phyloP scores from a whole-genome alignment of 2,797 vertebrate species.

The Cossypha polioptera region DNA sequence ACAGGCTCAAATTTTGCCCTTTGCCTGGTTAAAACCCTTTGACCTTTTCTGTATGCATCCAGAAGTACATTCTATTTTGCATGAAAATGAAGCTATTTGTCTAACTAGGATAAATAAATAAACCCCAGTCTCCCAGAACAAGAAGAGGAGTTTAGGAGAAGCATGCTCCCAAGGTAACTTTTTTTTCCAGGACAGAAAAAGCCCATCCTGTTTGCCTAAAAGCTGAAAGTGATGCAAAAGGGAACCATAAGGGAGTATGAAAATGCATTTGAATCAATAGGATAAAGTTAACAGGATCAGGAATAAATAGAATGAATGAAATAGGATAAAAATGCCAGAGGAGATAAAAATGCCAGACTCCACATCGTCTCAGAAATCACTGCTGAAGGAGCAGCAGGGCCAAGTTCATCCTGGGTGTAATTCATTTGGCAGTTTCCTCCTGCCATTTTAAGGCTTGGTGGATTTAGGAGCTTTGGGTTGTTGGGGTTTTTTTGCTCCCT shows the following conservation, averaged over 20 bases:
- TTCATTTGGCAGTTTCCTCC: not conserved
- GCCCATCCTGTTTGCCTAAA: not conserved
- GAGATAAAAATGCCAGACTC: conserved; percentile 31
- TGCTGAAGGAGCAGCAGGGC: not conserved
- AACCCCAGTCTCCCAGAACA: not conserved
- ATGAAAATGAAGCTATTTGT: conserved; percentile 26
- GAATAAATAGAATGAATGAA: conserved; percentile 71
- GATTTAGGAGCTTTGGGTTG: conserved; percentile 49
- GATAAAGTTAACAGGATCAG: conserved; percentile 71
- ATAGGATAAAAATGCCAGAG: conserved; percentile 66
- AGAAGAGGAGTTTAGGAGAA: not conserved
- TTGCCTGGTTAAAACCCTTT: conserved; percentile 34
- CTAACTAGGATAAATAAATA: conserved; percentile 25
- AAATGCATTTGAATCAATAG: conserved; percentile 72
- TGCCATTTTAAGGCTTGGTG: conserved; percentile 11
- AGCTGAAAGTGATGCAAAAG: conserved; percentile 35
- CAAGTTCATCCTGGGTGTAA: conserved; percentile 27
- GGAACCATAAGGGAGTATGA: conserved; percentile 58
- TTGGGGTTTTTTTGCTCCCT: not conserved
- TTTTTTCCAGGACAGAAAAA: not conserved
- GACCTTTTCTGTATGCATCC: not conserved
- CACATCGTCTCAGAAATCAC: not conserved
- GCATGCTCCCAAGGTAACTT: not conserved
- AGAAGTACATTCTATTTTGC: not conserved
- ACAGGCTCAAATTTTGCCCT: conserved; percentile 36